A percentile compares a stretch with the other conserved stretches of the same genome.
Conservation (phyloP, 1,140 invertebrate genomes). For the Pachypeltis micranthus region DNA sequence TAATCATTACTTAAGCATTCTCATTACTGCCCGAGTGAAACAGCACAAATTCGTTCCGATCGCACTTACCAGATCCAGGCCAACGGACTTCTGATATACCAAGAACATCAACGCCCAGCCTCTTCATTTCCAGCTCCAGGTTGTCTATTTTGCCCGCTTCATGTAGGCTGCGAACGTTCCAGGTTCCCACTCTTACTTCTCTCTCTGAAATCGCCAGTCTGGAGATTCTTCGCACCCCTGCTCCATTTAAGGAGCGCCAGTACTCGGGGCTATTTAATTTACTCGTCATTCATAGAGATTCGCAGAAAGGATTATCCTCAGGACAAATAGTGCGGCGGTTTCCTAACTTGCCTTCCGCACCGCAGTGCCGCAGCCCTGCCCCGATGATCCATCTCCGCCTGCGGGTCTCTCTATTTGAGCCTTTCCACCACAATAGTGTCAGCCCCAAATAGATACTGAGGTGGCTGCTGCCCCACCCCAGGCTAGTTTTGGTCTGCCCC, state of each 20-base stretch:
- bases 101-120: constrained; percentile 19
- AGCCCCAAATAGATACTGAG: not conserved
- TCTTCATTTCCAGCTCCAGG: constrained; percentile 20
- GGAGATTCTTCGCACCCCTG: not conserved
- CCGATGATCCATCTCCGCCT: not conserved
- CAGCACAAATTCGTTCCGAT: no score
- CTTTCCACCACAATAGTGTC: not conserved
- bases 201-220: not conserved
- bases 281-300: not conserved
- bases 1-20: no score
- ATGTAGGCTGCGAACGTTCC: no score
- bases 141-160: constrained; percentile 22
- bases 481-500: constrained; percentile 26
- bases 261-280: no score
- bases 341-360: not conserved
- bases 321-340: not conserved
- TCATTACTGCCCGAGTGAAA: no score
- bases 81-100: constrained; percentile 20
- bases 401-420: not conserved
- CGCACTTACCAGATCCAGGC: no score
- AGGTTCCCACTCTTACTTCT: not conserved
- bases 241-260: no score
- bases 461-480: not conserved
- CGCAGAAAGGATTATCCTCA: not conserved
- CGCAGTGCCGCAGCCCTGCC: not conserved